Evolutionary conservation across 2,113 vertebrate species (phyloP), one percentile per base, ranked within the genome.

Genomic region (Tauraco erythrolophus): DNA sequence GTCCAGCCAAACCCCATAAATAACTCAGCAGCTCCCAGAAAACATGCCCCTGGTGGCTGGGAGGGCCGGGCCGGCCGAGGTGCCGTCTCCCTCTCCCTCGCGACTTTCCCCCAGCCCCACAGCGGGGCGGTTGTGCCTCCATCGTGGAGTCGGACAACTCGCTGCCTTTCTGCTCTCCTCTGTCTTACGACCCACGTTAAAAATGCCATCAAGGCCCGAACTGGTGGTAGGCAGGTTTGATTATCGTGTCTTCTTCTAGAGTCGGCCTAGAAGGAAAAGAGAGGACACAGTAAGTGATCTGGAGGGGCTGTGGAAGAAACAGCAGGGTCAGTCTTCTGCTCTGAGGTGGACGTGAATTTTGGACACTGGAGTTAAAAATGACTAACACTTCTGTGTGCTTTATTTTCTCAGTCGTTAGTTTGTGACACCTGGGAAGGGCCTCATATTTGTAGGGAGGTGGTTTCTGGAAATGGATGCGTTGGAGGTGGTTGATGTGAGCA

Each of bases 1-100:
- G 85, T 68, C 84, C 97, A 72, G 83, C 72, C 61, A 88, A 86
- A 82, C 89, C 81, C 51, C 53, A 8, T 87, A 75, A 91, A 64
- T 89, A 65, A 68, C 66, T 60, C 7, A 0, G 35, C 39, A 14
- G 43, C 56, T 90, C 75, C 66, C 81, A 56, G 58, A 51, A 90
- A 78, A 81, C 2, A 6, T 2, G 1, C 35, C 46, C 4, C 61
- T 0, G 0, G 58, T 43, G 46, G 2, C 22, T 56, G 65, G 77
- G 80, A 30, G 69, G 5, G 35, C 83, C 74, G 66, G 78, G 37
- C 35, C 14, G 4, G 23, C 23, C 5, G 6, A 28, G 65, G 27
- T 45, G n/a, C 93, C 24, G 3, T 78, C 80, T 41, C 58, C 22
- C 22, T 33, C 65, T 89, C 25, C 46, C 45, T 60, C 33, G 77